A percentile compares a stretch with the other conserved stretches of the same genome.
phyloP scores from a whole-genome alignment of 1,140 invertebrate species.

The Drosophila cardini region DNA sequence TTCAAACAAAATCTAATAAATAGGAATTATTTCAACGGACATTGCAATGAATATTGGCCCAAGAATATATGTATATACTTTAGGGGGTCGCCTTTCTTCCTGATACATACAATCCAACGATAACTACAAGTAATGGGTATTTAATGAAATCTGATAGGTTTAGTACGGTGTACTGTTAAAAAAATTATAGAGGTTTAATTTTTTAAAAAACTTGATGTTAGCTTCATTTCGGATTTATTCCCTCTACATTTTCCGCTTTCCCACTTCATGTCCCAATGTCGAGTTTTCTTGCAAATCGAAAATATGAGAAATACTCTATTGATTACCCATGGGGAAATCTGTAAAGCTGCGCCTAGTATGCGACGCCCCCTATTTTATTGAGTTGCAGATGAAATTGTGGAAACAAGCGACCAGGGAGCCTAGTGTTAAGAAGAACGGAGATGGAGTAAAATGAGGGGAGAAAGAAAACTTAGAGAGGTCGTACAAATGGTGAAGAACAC shows the following conservation, averaged over 20 bases:
- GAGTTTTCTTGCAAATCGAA: slow-evolving; percentile 27
- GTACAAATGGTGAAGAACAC: slow-evolving; percentile 12
- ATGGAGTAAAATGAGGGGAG: not conserved
- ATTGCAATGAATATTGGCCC: too few relatives aligned
- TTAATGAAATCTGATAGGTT: too few relatives aligned
- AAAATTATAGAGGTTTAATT: too few relatives aligned
- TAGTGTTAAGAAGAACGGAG: not conserved
- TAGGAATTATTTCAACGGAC: too few relatives aligned
- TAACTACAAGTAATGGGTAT: too few relatives aligned
- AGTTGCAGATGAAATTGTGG: slow-evolving; percentile 31
- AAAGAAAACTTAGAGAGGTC: not conserved
- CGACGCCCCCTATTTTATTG: slow-evolving; percentile 13
- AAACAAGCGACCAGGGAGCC: slow-evolving; percentile 9
- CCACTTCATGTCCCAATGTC: too few relatives aligned
- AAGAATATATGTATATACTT: too few relatives aligned
- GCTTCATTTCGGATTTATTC: slow-evolving; percentile 10
- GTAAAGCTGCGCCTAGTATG: slow-evolving; percentile 21
- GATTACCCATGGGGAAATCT: slow-evolving; percentile 27
- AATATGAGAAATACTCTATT: slow-evolving; percentile 45
- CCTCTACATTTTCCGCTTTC: not conserved
- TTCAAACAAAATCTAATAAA: too few relatives aligned
- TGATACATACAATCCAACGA: too few relatives aligned
- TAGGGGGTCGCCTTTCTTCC: too few relatives aligned
- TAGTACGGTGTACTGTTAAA: too few relatives aligned
- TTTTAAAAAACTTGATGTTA: too few relatives aligned